Evolutionary conservation across 2,113 vertebrate genomes (phyloP).

Genomic region (Spea bombifrons): DNA sequence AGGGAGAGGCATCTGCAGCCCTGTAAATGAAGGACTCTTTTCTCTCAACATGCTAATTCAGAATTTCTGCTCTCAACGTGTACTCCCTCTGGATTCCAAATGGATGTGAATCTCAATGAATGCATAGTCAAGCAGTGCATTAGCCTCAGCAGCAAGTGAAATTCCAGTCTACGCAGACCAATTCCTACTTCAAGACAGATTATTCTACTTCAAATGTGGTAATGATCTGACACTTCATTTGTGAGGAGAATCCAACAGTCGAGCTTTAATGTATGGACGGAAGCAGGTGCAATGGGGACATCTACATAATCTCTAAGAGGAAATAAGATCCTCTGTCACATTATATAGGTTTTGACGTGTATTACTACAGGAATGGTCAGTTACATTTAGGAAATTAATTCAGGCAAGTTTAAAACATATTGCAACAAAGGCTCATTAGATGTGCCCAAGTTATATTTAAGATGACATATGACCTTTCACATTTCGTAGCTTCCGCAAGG

Average conservation of each 20-base stretch:
- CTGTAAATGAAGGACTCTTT: constrained; percentile 90
- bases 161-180: constrained; percentile 82
- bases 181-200: constrained; percentile 99
- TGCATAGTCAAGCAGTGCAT: constrained; percentile 97
- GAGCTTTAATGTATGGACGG: constrained; percentile 86
- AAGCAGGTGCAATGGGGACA: constrained; percentile 82
- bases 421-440: constrained; percentile 75
- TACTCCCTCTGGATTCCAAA: constrained; percentile 89
- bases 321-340: constrained; percentile 82
- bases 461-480: constrained; percentile 83
- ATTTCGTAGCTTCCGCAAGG: constrained; percentile 64
- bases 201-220: constrained; percentile 98
- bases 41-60: constrained; percentile 98
- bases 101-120: constrained; percentile 86
- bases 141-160: constrained; percentile 79
- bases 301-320: constrained; percentile 75
- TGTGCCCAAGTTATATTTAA: constrained; percentile 71
- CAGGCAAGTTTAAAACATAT: constrained; percentile 78
- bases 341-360: constrained; percentile 76
- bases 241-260: constrained; percentile 89
- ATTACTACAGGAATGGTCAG: constrained; percentile 70
- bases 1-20: constrained; percentile 97
- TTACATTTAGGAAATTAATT: constrained; percentile 82
- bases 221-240: constrained; percentile 99
- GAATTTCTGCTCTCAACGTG: constrained; percentile 97